Base-by-base conservation (phyloP, 2,113 vertebrate genomes). In the Periophthalmus modestus region DNA sequence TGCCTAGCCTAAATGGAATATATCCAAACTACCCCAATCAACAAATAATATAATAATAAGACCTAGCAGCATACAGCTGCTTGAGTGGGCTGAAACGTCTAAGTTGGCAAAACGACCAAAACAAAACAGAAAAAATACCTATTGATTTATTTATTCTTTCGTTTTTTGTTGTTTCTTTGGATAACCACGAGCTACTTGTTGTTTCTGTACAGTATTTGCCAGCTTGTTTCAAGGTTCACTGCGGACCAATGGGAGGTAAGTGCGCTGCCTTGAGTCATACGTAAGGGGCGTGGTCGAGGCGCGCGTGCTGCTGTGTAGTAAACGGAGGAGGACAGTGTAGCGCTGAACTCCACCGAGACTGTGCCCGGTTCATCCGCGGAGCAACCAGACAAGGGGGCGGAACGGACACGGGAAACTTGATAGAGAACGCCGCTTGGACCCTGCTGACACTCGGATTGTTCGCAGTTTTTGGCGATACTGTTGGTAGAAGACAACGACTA, bases 201-300 rank as follows among this genome's bases (percentile, higher is more conserved):
- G 24, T 66, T 19, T 46, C 39, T 21, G 28, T 23, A 23, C 50
- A 19, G 50, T 65, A 23, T 46, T 21, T 66, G 7, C 74, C 70
- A 58, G 7, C 19, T 46, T 73, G 68, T 46, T 67, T 39, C 36
- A 16, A 54, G 52, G 21, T 16, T 2, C 5, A 2, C 2, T 15
- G 13, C 62, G 0, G 59, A 28, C 88, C 82, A 87, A 87, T 88
- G 6, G 68, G 61, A 73, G 69, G 23, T 1, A 65, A 84, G 82
- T 84, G 87, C 91, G 88, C 28, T 18, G 4, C 24, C 0, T 1
- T 10, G 79, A 89, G 90, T 94, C 90, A 92, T 63, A 85, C 82
- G 86, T 66, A 87, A 57, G 81, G 79, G 91, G 91, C 87, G 87
- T 87, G 46, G 33, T 39, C 1, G 58, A 65, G 82, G 77, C 75